A percentile compares a stretch with the other conserved stretches of the same genome.
These are phyloP conservation scores for Hoplostethus mediterraneus DNA, from an alignment of 2,797 vertebrate genomes.

Conservation along the genomic window DNA sequence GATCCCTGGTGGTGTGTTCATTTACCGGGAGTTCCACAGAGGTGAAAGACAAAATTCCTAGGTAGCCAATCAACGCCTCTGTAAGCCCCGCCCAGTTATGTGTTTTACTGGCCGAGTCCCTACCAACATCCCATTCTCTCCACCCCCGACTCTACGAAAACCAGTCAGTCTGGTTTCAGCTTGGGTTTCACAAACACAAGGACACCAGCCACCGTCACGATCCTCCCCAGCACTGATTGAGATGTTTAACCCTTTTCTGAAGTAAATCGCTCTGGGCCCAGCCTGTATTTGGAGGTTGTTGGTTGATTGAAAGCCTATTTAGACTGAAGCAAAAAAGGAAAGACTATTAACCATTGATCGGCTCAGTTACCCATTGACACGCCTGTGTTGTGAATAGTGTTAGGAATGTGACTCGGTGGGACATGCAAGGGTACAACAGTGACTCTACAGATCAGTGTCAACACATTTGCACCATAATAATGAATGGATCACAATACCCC, in stretches of 20 bases:
- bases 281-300: slow-evolving; percentile 15
- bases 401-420: slow-evolving; percentile 43
- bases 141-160: slow-evolving; percentile 73
- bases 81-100: neutral
- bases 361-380: slow-evolving; percentile 67
- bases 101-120: neutral
- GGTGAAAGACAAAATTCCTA: neutral
- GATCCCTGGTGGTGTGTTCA: neutral
- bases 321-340: neutral
- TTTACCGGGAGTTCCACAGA: neutral
- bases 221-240: slow-evolving; percentile 26
- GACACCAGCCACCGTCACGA: neutral
- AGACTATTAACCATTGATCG: slow-evolving; percentile 4
- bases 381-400: slow-evolving; percentile 14
- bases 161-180: slow-evolving; percentile 78
- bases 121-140: slow-evolving; percentile 53
- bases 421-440: slow-evolving; percentile 12
- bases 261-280: neutral
- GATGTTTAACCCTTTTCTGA: neutral
- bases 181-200: slow-evolving; percentile 60
- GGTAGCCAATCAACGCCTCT: neutral
- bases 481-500: neutral
- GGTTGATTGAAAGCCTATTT: slow-evolving; percentile 4
- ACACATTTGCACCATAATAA: slow-evolving; percentile 23
- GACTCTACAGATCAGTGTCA: slow-evolving; percentile 13